Evolutionary conservation across 2,888 invertebrate genomes (phyloP).

Genomic region (Agrotis ipsilon): DNA sequence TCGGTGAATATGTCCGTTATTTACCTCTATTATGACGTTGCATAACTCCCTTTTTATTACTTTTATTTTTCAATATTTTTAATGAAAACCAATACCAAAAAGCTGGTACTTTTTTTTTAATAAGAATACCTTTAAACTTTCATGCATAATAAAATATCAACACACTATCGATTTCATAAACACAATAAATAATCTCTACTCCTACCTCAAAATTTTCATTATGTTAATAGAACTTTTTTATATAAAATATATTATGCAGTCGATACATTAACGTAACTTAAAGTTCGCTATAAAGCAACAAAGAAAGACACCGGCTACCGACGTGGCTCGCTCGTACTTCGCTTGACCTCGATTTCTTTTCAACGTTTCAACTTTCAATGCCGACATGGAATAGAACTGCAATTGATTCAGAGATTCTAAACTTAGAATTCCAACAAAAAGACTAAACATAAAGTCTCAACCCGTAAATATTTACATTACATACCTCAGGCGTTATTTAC

Average conservation of each 20-base stretch:
- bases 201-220: background rate
- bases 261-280: conserved; percentile 58
- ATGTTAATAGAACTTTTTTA: background rate
- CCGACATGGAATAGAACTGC: conserved; percentile 77
- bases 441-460: background rate
- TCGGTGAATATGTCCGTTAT: background rate
- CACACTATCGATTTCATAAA: background rate
- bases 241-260: conserved; percentile 7
- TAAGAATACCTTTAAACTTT: too few species aligned
- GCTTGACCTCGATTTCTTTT: conserved; percentile 91
- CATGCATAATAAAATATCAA: too few species aligned
- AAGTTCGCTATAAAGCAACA: conserved; percentile 70
- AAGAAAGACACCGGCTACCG: conserved; percentile 78
- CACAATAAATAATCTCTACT: too few species aligned
- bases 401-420: conserved; percentile 62
- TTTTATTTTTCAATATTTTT: background rate
- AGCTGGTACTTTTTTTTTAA: too few species aligned
- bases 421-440: conserved; percentile 49
- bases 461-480: conserved; percentile 6
- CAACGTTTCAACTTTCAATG: conserved; percentile 89
- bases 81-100: background rate
- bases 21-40: background rate
- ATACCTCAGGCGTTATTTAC: conserved; percentile 13
- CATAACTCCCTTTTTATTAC: background rate
- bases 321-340: conserved; percentile 84